Evolutionary conservation across 2,113 vertebrate species (phyloP).

Genomic region (Odobenus rosmarus): DNA sequence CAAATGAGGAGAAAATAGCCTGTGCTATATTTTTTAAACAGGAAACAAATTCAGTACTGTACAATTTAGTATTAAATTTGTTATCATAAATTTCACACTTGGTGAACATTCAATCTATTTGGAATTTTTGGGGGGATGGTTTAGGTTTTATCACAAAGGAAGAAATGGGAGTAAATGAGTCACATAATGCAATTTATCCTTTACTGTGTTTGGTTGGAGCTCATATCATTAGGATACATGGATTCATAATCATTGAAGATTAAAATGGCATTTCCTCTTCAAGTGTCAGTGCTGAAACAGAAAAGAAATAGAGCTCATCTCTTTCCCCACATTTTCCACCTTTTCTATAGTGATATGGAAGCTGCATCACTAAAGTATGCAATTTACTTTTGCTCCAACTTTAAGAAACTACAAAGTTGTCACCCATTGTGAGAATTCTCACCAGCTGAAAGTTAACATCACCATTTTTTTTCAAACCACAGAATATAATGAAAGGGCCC

Average conservation of each 20-base stretch:
- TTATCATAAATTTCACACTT: conserved; percentile 80
- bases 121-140: conserved; percentile 65
- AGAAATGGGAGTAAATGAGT: conserved; percentile 84
- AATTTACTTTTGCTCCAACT: conserved; percentile 79
- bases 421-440: conserved; percentile 79
- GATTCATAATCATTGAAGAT: conserved; percentile 84
- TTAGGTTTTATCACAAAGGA: conserved; percentile 79
- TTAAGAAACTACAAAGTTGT: conserved; percentile 84
- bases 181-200: conserved; percentile 78
- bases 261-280: conserved; percentile 84
- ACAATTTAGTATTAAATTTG: conserved; percentile 76
- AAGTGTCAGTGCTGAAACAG: conserved; percentile 84
- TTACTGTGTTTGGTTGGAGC: conserved; percentile 80
- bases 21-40: conserved; percentile 58
- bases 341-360: conserved; percentile 64
- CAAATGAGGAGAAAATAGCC: conserved; percentile 59
- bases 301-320: conserved; percentile 78
- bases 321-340: background rate
- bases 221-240: conserved; percentile 79
- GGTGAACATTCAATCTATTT: conserved; percentile 79
- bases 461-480: conserved; percentile 70
- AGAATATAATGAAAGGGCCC: conserved; percentile 73
- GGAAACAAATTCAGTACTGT: conserved; percentile 57
- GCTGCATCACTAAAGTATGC: conserved; percentile 79
- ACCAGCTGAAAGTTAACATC: conserved; percentile 74